Conservation (phyloP, 2,888 invertebrate genomes). For the Liodrosophila aerea region DNA sequence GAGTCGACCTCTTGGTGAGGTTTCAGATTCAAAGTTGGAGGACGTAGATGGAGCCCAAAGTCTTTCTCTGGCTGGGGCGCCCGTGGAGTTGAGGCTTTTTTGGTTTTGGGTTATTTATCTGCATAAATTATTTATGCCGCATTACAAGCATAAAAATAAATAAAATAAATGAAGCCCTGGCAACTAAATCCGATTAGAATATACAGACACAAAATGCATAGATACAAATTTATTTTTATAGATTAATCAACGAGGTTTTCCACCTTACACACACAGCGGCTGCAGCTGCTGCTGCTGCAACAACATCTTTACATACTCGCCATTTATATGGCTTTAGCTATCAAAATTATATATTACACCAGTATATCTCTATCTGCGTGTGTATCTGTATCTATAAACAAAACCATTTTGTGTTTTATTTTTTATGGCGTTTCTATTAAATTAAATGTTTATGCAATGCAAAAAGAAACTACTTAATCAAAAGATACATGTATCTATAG, state of each 20-base stretch:
- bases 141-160: slow-evolving; percentile 80
- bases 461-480: slow-evolving; percentile 24
- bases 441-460: slow-evolving; percentile 66
- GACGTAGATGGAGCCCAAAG: too few relatives aligned
- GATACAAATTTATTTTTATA: slow-evolving; percentile 76
- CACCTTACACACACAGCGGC: slow-evolving; percentile 32
- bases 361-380: slow-evolving; percentile 33
- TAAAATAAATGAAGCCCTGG: slow-evolving; percentile 74
- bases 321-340: slow-evolving; percentile 49
- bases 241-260: slow-evolving; percentile 70
- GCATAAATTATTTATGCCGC: slow-evolving; percentile 80
- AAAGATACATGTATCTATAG: slow-evolving; percentile 27
- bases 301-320: slow-evolving; percentile 11
- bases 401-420: slow-evolving; percentile 22
- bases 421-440: slow-evolving; percentile 51
- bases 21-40: slow-evolving; percentile 13
- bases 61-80: slow-evolving; percentile 36
- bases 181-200: slow-evolving; percentile 77
- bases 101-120: slow-evolving; percentile 73
- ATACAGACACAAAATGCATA: slow-evolving; percentile 37
- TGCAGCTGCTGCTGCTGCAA: slow-evolving; percentile 32
- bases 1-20: slow-evolving; percentile 16
- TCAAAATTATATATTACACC: slow-evolving; percentile 53
- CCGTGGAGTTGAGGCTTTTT: slow-evolving; percentile 46
- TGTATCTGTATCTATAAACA: slow-evolving; percentile 54